Conservation (phyloP, 1,140 invertebrate species). For the Littorina saxatilis region DNA sequence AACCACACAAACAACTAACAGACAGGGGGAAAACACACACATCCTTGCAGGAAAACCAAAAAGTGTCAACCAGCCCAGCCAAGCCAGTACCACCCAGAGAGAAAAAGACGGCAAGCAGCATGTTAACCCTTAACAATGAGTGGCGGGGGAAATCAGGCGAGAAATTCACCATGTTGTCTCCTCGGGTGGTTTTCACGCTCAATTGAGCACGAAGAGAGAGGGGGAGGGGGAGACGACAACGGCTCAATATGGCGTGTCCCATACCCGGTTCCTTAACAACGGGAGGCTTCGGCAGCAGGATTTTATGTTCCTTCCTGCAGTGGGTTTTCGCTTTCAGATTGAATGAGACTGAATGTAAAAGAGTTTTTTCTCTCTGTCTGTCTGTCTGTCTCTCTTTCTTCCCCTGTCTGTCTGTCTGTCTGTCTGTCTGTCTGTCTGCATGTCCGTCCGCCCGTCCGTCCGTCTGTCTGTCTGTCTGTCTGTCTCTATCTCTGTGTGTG, state of each 20-base stretch:
- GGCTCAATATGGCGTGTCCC: slow-evolving; percentile 4
- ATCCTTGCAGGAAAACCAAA: no score
- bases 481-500: neutral
- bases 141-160: slow-evolving; percentile 35
- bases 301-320: neutral
- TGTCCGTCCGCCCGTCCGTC: no score
- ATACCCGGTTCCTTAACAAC: no score
- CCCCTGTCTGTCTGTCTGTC: neutral
- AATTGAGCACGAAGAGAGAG: neutral
- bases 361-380: neutral
- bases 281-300: no score
- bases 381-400: neutral
- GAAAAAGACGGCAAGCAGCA: neutral
- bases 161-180: slow-evolving; percentile 20
- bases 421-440: neutral
- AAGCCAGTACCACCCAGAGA: no score
- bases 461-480: neutral
- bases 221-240: no score
- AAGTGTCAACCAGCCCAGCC: no score
- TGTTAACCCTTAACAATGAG: slow-evolving; percentile 4
- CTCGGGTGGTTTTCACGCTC: slow-evolving; percentile 18
- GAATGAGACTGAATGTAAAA: no score
- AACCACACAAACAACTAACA: no score
- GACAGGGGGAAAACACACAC: no score
- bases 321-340: no score